Percentiles rank a stretch among this genome's conserved stretches.
These are phyloP conservation scores for Psix sp. DNA, from an alignment of 1,140 invertebrate genomes.

Conservation along the genomic window DNA sequence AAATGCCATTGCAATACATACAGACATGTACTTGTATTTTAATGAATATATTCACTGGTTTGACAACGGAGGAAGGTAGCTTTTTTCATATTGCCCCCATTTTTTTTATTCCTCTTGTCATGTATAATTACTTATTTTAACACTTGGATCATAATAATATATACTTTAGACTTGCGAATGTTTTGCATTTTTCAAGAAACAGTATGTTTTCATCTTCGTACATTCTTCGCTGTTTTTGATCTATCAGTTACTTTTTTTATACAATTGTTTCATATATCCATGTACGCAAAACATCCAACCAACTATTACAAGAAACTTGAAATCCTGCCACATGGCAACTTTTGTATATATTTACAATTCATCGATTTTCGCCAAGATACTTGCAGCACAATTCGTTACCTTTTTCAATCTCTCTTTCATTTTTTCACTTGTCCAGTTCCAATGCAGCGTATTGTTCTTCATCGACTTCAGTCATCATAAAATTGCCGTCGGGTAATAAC, in stretches of 20 bases:
- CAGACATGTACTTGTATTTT: conserved; percentile 55
- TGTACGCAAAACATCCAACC: conserved; percentile 29
- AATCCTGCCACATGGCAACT: conserved; percentile 20
- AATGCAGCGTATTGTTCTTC: conserved; percentile 88
- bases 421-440: conserved; percentile 80
- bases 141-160: conserved; percentile 10
- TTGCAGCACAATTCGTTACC: conserved; percentile 24
- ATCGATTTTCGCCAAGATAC: conserved; percentile 43
- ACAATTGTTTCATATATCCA: conserved; percentile 53
- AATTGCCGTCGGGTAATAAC: conserved; percentile 86
- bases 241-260: conserved; percentile 51
- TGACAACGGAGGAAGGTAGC: conserved; percentile 27
- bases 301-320: conserved; percentile 44
- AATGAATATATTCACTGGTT: conserved; percentile 36
- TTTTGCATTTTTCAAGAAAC: conserved; percentile 10
- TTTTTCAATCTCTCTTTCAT: conserved; percentile 20
- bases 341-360: conserved; percentile 74
- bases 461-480: conserved; percentile 90
- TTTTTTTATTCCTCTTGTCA: conserved; percentile 12
- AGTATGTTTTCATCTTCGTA: background rate
- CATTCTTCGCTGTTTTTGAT: background rate
- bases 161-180: conserved; percentile 27
- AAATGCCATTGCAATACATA: conserved; percentile 68
- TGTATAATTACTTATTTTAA: conserved; percentile 9
- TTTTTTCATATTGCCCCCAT: conserved; percentile 14